Evolutionary conservation across 2,113 vertebrate species (phyloP).

Genomic region (Calyptomena viridis): DNA sequence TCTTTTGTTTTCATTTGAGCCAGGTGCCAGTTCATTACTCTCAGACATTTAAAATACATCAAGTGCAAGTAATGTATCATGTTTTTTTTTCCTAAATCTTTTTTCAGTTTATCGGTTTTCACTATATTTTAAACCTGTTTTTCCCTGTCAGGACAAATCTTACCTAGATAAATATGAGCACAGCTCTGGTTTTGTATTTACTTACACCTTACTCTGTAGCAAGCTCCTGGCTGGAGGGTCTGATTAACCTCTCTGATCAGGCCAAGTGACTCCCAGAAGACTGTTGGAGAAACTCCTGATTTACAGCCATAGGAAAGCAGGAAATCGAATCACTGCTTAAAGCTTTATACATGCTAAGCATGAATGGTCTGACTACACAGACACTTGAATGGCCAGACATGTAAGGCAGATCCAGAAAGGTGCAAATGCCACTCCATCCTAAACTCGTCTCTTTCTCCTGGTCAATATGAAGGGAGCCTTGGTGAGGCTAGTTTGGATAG

Average conservation of each 20-base stretch:
- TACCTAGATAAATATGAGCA: not conserved
- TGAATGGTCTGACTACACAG: not conserved
- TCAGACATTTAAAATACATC: slow-evolving; percentile 19
- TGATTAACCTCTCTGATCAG: not conserved
- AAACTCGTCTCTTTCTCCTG: not conserved
- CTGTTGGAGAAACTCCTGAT: not conserved
- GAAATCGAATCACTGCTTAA: not conserved
- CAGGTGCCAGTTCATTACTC: slow-evolving; percentile 29
- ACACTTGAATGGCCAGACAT: not conserved
- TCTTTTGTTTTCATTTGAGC: slow-evolving; percentile 24
- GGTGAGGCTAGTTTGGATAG: not conserved
- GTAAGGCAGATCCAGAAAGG: not conserved
- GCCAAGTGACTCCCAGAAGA: not conserved
- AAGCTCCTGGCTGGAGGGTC: not conserved
- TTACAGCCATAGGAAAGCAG: not conserved
- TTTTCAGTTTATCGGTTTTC: slow-evolving; percentile 4
- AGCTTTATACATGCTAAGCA: not conserved
- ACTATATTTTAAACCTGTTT: not conserved
- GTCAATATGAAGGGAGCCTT: not conserved
- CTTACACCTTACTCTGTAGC: not conserved
- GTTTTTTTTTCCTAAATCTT: not conserved
- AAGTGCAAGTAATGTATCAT: not conserved
- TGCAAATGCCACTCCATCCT: not conserved
- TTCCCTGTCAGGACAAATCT: not conserved
- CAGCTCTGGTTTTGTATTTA: not conserved